phyloP scores from a whole-genome alignment of 2,113 vertebrate species.

The Gavialis gangeticus region DNA sequence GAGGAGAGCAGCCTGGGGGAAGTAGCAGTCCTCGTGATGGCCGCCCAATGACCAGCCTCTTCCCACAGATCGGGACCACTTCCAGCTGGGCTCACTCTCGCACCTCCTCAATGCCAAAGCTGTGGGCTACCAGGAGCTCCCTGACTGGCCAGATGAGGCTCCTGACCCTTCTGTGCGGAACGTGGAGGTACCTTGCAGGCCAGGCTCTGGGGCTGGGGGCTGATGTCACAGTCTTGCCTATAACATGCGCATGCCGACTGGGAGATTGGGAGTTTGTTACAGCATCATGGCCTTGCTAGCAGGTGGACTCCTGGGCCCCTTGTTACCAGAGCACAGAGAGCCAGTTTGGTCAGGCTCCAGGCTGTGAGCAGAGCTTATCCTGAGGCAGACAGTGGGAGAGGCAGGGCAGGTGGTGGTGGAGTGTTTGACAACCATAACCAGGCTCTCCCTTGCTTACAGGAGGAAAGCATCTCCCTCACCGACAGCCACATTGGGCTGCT shows the following conservation, averaged over 20 bases:
- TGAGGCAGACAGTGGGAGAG: background rate
- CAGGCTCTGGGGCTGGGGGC: accelerated
- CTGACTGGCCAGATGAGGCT: constrained; percentile 94
- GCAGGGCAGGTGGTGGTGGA: background rate
- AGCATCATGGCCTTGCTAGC: background rate
- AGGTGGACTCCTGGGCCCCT: background rate
- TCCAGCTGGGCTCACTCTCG: constrained; percentile 96
- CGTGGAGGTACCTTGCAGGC: constrained; percentile 88
- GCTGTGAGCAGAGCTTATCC: background rate
- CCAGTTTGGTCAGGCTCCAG: background rate
- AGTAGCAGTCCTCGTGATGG: background rate
- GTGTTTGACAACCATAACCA: background rate
- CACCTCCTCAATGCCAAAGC: constrained; percentile 97
- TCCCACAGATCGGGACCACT: constrained; percentile 93
- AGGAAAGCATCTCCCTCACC: constrained; percentile 79
- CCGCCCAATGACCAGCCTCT: background rate
- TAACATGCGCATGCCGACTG: too few relatives aligned
- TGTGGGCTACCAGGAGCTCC: constrained; percentile 97
- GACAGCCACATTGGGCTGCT: constrained; percentile 87
- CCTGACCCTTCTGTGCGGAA: constrained; percentile 98
- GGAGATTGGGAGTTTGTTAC: too few relatives aligned
- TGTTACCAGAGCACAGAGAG: too few relatives aligned
- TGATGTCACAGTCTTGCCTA: too few relatives aligned
- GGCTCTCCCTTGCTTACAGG: constrained; percentile 70
- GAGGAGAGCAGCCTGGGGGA: background rate